Percentiles rank a stretch among this genome's conserved stretches.
Evolutionary conservation across 2,113 vertebrate genomes (phyloP).

Genomic region (Tympanuchus pallidicinctus): DNA sequence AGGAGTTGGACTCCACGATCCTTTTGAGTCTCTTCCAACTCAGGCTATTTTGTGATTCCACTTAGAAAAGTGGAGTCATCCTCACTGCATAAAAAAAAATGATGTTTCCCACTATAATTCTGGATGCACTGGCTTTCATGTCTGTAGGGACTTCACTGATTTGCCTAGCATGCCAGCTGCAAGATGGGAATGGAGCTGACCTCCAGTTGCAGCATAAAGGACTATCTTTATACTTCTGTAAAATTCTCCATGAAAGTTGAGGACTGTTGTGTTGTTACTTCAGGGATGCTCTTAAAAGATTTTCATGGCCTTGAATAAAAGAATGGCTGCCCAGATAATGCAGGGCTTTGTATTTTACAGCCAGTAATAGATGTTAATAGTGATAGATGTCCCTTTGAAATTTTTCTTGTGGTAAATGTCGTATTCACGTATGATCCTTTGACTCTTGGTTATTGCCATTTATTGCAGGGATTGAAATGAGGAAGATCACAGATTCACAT

Average conservation of each 20-base stretch:
- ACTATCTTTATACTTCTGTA: not conserved
- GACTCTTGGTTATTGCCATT: not conserved
- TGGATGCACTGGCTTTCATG: not conserved
- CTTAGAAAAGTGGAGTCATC: not conserved
- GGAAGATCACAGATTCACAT: slow-evolving; percentile 90
- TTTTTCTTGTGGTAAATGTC: not conserved
- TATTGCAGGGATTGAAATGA: slow-evolving; percentile 91
- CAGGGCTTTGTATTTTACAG: not conserved
- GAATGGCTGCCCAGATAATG: not conserved
- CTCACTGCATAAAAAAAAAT: accelerated
- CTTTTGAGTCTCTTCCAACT: too few species aligned
- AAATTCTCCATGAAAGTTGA: not conserved
- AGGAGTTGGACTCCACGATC: too few species aligned
- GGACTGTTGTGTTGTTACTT: not conserved
- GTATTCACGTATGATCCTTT: not conserved
- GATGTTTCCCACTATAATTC: not conserved
- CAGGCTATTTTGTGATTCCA: too few species aligned
- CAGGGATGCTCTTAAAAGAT: not conserved
- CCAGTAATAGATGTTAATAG: not conserved
- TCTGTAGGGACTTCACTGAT: not conserved
- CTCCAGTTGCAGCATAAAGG: not conserved
- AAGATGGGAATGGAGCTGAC: not conserved
- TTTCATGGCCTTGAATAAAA: not conserved
- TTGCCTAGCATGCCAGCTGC: not conserved
- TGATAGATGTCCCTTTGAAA: not conserved